A percentile compares a stretch with the other conserved stretches of the same genome.
These are phyloP conservation scores for Pollimyrus isidori DNA, from an alignment of 2,113 vertebrate species.

Conservation along the genomic window DNA sequence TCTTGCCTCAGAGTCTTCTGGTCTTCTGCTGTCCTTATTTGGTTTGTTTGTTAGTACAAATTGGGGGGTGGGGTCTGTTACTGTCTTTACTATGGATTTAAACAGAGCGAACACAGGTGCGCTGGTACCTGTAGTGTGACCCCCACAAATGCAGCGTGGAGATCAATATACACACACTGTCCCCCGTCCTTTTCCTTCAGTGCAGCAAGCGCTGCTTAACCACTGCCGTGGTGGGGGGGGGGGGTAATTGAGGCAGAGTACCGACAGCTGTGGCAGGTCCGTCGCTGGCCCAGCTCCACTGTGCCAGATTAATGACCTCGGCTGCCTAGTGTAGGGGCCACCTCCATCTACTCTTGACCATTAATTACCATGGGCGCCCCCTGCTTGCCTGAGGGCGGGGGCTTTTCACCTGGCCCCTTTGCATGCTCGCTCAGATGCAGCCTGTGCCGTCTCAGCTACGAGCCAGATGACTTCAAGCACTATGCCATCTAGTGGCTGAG, in stretches of 20 bases:
- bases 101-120: neutral
- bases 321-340: conserved; percentile 45
- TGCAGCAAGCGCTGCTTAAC: conserved; percentile 58
- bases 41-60: neutral
- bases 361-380: conserved; percentile 77
- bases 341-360: conserved; percentile 76
- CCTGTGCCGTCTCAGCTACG: neutral
- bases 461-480: neutral
- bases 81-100: neutral
- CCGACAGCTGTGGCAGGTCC: conserved; percentile 73
- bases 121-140: neutral
- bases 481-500: neutral
- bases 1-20: neutral
- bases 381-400: conserved; percentile 64
- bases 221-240: conserved; percentile 53
- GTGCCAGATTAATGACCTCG: conserved; percentile 76
- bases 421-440: neutral
- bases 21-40: neutral
- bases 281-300: conserved; percentile 68
- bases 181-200: conserved; percentile 38
- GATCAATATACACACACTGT: conserved; percentile 41
- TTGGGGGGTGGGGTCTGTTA: neutral
- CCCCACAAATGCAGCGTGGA: neutral
- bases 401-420: conserved; percentile 57
- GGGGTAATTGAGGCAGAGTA: conserved; percentile 70